These are phyloP conservation scores for Aotus griseimembra DNA, from an alignment of 2,797 vertebrate species.

Conservation along the genomic window DNA sequence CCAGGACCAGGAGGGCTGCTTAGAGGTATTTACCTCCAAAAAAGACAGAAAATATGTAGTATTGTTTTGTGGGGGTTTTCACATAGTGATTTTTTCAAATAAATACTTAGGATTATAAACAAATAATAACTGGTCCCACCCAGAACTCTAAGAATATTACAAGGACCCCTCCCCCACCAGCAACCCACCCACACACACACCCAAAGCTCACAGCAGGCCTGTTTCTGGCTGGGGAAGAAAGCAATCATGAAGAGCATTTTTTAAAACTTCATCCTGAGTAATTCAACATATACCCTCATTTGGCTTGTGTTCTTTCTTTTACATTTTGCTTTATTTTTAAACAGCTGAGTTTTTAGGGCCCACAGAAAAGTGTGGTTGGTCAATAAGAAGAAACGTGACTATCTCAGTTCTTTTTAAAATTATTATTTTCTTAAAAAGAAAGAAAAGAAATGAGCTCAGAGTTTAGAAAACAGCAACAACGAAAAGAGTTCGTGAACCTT, in stretches of 20 bases:
- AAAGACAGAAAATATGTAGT: not conserved
- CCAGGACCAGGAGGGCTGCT: not conserved
- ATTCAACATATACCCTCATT: not conserved
- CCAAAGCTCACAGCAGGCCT: not conserved
- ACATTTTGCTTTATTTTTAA: not conserved
- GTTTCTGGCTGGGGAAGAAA: not conserved
- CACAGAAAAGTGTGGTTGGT: not conserved
- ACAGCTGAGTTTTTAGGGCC: not conserved
- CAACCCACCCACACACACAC: rapidly evolving
- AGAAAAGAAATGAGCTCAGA: not conserved
- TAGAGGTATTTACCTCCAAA: not conserved
- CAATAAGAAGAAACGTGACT: not conserved
- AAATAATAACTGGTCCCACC: not conserved
- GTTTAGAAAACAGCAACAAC: not conserved
- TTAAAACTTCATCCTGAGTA: not conserved
- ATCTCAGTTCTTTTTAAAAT: not conserved
- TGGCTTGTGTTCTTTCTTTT: not conserved
- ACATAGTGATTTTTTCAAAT: not conserved
- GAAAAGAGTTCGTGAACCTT: not conserved
- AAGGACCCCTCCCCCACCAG: not conserved
- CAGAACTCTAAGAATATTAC: not conserved
- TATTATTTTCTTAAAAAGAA: not conserved
- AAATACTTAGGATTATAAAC: not conserved
- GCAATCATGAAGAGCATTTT: not conserved
- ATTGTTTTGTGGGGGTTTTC: not conserved